Base-by-base conservation (phyloP, 2,797 vertebrate genomes). In the Emys orbicularis region DNA sequence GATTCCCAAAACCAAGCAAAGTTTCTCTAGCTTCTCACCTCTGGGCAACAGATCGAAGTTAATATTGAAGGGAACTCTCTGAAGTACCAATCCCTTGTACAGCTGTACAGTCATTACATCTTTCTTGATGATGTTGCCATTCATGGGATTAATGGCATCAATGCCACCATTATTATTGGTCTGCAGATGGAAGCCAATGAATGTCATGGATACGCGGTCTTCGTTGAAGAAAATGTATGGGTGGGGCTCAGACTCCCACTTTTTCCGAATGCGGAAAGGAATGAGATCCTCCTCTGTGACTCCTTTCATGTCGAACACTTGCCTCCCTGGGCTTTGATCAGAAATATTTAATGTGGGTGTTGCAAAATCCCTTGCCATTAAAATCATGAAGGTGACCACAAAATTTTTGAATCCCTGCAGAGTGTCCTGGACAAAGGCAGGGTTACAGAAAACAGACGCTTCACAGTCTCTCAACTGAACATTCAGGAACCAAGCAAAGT, bases 311-410 rank as follows among this genome's bases (percentile, higher is more conserved):
- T 97, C 90, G 37, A 97, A 92, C 12, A 86, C n/a, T 41, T 83
- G 80, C 50, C 97, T 98, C 34, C 99, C 99, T 2, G 99, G 98
- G 93, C 99, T 99, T 85, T 99, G 98, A 94, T 99, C 99, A 7
- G 99, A 99, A 90, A 99, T 99, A 89, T 97, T 98, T 7, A 99
- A 98, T 8, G 99, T 99, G 2, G 99, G 99, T 2, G 99, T 99
- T 47, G 99, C 99, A 90, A 99, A 99, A 96, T 99, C 99, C 74
- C 99, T 99, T 0, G 99, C 99, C 99, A 99, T 99, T 57, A 99
- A 90, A 97, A 99, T 99, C 99, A 99, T 99, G 97, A 99, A 99
- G 89, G 98, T 96, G 15, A 99, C 99, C 12, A 99, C 99, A 96
- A 99, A 99, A 89, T 97, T 99, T 98, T 99, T 99, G 97, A 99